Evolutionary conservation across 1,140 invertebrate species (phyloP).

Genomic region (Phymastichus coffea): DNA sequence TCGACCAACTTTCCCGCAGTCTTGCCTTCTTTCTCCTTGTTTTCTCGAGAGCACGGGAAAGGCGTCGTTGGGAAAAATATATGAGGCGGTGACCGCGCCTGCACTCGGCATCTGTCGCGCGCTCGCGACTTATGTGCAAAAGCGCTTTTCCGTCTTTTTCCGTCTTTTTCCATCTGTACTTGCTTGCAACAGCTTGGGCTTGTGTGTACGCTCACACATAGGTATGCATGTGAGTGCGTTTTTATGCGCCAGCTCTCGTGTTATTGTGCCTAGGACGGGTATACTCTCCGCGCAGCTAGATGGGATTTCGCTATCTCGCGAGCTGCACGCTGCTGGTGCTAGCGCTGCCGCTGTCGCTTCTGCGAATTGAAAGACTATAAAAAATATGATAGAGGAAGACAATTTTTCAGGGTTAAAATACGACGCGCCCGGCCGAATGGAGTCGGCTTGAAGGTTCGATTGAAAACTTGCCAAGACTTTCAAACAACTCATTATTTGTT

Average conservation of each 20-base stretch:
- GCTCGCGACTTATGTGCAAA: conserved; percentile 11
- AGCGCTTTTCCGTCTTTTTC: conserved; percentile 16
- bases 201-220: background rate
- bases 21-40: background rate
- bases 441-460: no score
- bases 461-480: no score
- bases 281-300: no score
- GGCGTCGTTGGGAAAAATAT: background rate
- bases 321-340: background rate
- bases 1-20: background rate
- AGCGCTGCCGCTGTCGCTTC: background rate
- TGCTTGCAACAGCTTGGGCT: no score
- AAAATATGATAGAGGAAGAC: no score
- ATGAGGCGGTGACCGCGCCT: background rate
- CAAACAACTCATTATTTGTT: no score
- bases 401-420: no score
- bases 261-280: no score
- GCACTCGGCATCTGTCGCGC: conserved; percentile 11
- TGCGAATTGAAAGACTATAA: no score
- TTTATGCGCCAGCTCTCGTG: conserved; percentile 7
- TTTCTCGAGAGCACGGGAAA: background rate
- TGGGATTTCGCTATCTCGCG: no score
- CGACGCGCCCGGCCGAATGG: no score
- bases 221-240: conserved; percentile 21
- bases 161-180: no score